Base-by-base conservation (phyloP, 2,113 vertebrate species). In the Albula glossodonta region DNA sequence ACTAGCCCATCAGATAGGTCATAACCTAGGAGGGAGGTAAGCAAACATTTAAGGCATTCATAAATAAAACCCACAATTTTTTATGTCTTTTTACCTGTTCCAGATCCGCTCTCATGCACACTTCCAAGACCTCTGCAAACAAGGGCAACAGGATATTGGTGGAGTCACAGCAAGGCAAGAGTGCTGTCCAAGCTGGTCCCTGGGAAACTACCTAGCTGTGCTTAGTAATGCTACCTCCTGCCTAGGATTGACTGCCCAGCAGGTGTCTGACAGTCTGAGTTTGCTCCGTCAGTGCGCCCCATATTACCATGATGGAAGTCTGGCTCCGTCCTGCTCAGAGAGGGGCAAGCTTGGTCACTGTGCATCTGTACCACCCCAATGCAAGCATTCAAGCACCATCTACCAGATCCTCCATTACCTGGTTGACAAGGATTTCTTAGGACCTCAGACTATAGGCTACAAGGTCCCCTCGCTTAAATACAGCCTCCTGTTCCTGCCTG, bases 151-250 rank as follows among this genome's bases (percentile, higher is more conserved):
- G 31, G 90, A 91, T 19, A 70, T 86, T 8, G 90, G 90, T 8
- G 89, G 89, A 15, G 91, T 93, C 49, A 87, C 91, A 63, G 93
- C 95, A 0, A 92, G 91, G 22, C 87, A 86, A 3, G 93, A 97
- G 87, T 99, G 98, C 92, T 99, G 98, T 92, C 98, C 97, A 0
- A 99, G 98, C 94, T 99, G 98, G 98, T 99, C 98, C 81, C 93
- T 99, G 89, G 98, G 98, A 91, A 99, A 99, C 94, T 99, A 97
- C 79, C 95, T 99, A 85, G 97, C 98, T 3, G 95, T 97, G 80
- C 96, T 99, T 66, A 97, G 96, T 88, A 99, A 99, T 82, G 96
- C 97, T 70, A 97, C 98, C 11, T 96, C 97, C 0, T 99, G 98
- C 91, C 91, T 97, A 89, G 97, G 96, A 86, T 96, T 98, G 80